Conservation (phyloP, 35 echinoderm and acorn worm genomes). For the Hemicentrotus pulcherrimus region DNA sequence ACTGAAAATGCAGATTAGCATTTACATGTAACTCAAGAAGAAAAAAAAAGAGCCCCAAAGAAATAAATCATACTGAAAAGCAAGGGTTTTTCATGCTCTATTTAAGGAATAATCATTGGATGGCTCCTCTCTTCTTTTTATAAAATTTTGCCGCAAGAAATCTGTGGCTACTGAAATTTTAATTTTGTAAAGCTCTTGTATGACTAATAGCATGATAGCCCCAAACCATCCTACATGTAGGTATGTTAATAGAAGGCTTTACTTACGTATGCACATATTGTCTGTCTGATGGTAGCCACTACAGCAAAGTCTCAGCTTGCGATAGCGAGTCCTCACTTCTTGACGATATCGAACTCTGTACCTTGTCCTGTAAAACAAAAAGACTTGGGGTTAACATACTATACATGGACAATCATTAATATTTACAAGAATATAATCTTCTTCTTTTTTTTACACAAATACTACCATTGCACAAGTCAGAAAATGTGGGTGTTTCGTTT, state of each 20-base stretch:
- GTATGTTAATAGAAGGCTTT: background rate
- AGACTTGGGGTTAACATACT: background rate
- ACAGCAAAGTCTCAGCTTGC: slow-evolving; percentile 51
- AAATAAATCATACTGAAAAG: too few relatives aligned
- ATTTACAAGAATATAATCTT: too few relatives aligned
- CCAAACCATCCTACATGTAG: background rate
- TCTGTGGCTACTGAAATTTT: background rate
- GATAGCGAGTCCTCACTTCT: slow-evolving; percentile 42
- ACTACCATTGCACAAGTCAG: too few relatives aligned
- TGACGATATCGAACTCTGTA: slow-evolving; percentile 49
- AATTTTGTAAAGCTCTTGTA: background rate
- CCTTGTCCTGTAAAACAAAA: slow-evolving; percentile 22
- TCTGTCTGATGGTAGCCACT: slow-evolving; percentile 50
- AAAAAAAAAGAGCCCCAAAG: too few relatives aligned
- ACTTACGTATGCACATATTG: slow-evolving; percentile 60
- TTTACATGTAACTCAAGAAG: too few relatives aligned
- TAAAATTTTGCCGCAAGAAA: background rate
- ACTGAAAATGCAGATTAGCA: too few relatives aligned
- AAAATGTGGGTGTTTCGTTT: too few relatives aligned
- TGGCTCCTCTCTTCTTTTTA: background rate
- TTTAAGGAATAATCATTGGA: too few relatives aligned
- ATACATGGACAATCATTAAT: too few relatives aligned
- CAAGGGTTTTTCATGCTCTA: too few relatives aligned
- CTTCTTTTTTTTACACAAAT: too few relatives aligned
- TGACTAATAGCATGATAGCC: background rate